Evolutionary conservation across 2,888 invertebrate genomes (phyloP).

Genomic region (Crioceris asparagi): DNA sequence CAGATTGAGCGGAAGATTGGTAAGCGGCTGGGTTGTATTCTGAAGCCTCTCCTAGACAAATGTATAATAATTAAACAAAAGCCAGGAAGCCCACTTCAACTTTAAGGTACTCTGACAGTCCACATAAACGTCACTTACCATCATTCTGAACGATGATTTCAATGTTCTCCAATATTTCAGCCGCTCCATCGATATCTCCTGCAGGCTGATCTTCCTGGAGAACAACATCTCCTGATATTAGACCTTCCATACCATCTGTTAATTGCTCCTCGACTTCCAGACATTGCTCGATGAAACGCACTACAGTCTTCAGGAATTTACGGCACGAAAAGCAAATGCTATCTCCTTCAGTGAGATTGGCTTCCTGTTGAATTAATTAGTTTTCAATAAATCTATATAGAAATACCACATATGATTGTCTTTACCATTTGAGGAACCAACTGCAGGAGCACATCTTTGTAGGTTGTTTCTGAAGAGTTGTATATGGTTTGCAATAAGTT

Average conservation of each 20-base stretch:
- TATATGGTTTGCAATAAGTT: conserved; percentile 8
- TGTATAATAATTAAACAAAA: no score
- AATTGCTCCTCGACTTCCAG: conserved; percentile 11
- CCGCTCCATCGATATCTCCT: conserved; percentile 5
- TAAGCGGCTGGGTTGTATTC: no score
- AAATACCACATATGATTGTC: background rate
- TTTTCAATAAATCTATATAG: background rate
- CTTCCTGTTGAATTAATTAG: conserved; percentile 9
- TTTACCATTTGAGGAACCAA: conserved; percentile 13
- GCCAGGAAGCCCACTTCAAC: no score
- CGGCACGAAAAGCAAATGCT: conserved; percentile 13
- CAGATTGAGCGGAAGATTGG: no score
- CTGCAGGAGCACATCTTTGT: conserved; percentile 12
- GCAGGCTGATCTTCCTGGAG: background rate
- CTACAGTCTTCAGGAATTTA: conserved; percentile 10
- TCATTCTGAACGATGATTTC: conserved; percentile 11
- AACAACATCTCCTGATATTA: conserved; percentile 1
- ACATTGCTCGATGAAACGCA: conserved; percentile 13
- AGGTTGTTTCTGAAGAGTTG: conserved; percentile 6
- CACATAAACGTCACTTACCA: conserved; percentile 5
- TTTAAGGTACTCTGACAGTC: no score
- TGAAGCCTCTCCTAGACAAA: no score
- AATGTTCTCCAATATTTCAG: conserved; percentile 10
- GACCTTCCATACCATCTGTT: conserved; percentile 7
- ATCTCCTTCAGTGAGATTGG: conserved; percentile 9